phyloP scores from a whole-genome alignment of 2,888 invertebrate species.

The Mythimna albipuncta region DNA sequence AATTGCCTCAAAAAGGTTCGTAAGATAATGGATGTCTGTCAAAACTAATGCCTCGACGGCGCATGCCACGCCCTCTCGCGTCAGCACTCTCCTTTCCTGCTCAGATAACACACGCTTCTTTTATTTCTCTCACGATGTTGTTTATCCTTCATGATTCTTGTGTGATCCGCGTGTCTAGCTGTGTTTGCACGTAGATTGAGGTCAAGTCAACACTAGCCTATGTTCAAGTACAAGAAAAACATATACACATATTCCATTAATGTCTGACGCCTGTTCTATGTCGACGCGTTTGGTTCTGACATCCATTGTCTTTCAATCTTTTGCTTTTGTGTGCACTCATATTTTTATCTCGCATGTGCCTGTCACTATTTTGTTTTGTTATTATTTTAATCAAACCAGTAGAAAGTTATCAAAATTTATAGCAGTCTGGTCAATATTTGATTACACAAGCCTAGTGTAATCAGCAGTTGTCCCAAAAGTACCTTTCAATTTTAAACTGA shows the following conservation, averaged over 20 bases:
- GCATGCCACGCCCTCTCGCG: slow-evolving; percentile 70
- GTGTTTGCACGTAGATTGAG: slow-evolving; percentile 55
- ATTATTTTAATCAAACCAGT: slow-evolving; percentile 10
- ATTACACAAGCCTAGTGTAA: slow-evolving; percentile 15
- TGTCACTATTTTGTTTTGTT: slow-evolving; percentile 44
- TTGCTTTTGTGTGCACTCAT: slow-evolving; percentile 64
- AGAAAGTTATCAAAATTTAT: not conserved
- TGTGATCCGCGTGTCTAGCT: slow-evolving; percentile 43
- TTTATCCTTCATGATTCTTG: slow-evolving; percentile 51
- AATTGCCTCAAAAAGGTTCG: slow-evolving; percentile 86
- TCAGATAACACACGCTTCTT: slow-evolving; percentile 76
- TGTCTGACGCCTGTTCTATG: slow-evolving; percentile 63
- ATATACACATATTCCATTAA: slow-evolving; percentile 51
- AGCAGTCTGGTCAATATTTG: not conserved
- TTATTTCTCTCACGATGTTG: slow-evolving; percentile 63
- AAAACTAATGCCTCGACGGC: slow-evolving; percentile 81
- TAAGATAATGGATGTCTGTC: slow-evolving; percentile 87
- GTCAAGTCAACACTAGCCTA: slow-evolving; percentile 60
- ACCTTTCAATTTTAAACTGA: slow-evolving; percentile 21
- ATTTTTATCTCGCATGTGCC: slow-evolving; percentile 51
- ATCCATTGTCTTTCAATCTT: slow-evolving; percentile 86
- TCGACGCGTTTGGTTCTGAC: slow-evolving; percentile 71
- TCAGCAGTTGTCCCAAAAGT: slow-evolving; percentile 2
- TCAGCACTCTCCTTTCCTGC: slow-evolving; percentile 66
- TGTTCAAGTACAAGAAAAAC: slow-evolving; percentile 41